Evolutionary conservation across 2,113 vertebrate species (phyloP).

Genomic region (Turdus rufiventris): DNA sequence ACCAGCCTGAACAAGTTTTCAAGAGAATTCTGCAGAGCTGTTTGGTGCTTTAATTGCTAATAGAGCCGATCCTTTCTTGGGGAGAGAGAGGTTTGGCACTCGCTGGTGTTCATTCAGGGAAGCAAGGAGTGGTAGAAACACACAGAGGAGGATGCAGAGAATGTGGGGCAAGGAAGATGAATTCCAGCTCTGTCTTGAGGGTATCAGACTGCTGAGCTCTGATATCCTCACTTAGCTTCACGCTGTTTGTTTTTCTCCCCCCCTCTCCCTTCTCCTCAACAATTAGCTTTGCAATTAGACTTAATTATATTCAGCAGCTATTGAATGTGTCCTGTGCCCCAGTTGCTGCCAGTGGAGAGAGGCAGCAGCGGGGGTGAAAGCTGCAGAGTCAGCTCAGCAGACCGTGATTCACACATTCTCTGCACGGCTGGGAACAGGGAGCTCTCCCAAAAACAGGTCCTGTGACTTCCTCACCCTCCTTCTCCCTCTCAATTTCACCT

Average conservation of each 20-base stretch:
- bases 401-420: neutral
- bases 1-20: neutral
- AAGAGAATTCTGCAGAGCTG: neutral
- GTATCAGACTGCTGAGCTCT: neutral
- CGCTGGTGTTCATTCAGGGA: neutral
- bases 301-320: slow-evolving; percentile 55
- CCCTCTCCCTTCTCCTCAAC: neutral
- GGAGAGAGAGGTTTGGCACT: neutral
- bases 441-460: neutral
- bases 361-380: neutral
- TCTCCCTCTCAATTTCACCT: neutral
- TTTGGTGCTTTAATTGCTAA: neutral
- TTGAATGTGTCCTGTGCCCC: slow-evolving; percentile 31
- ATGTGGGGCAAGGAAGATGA: neutral
- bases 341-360: neutral
- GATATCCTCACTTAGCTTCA: slow-evolving; percentile 38
- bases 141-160: neutral
- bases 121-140: rapidly evolving
- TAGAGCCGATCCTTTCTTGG: neutral
- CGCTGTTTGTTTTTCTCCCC: slow-evolving; percentile 39
- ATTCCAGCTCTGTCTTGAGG: neutral
- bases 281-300: slow-evolving; percentile 69
- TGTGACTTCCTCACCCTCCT: neutral
- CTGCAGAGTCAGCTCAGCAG: slow-evolving; percentile 26
- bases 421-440: neutral